These are phyloP conservation scores for Rhinichthys osculus DNA, from an alignment of 2,797 vertebrate species.

Conservation along the genomic window DNA sequence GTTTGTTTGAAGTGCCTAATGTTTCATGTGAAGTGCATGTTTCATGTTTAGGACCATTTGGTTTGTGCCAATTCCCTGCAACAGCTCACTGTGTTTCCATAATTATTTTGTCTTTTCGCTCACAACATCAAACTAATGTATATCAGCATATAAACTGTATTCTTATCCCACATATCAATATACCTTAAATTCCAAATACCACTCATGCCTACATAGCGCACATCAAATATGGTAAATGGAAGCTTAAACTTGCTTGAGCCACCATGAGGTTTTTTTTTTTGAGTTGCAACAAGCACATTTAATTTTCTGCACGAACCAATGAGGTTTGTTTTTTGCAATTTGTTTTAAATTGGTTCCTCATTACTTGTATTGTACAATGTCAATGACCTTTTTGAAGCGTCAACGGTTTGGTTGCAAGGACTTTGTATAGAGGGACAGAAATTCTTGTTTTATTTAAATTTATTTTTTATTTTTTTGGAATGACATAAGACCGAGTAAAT, in stretches of 20 bases:
- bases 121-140: background rate
- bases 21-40: no score
- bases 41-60: no score
- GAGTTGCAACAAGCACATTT: no score
- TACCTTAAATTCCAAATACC: background rate
- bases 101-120: no score
- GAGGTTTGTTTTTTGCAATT: background rate
- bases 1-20: no score
- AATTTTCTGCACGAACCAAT: background rate
- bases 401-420: background rate
- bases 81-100: no score
- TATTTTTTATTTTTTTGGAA: background rate
- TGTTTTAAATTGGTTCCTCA: background rate
- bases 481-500: background rate
- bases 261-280: no score
- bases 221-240: background rate
- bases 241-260: background rate
- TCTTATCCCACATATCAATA: background rate
- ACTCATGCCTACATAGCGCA: background rate
- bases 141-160: background rate
- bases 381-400: background rate
- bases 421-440: background rate
- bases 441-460: background rate
- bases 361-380: background rate
- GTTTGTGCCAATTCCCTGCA: no score